Conservation (phyloP, 2,113 vertebrate species). For the Hemichromis elongatus region DNA sequence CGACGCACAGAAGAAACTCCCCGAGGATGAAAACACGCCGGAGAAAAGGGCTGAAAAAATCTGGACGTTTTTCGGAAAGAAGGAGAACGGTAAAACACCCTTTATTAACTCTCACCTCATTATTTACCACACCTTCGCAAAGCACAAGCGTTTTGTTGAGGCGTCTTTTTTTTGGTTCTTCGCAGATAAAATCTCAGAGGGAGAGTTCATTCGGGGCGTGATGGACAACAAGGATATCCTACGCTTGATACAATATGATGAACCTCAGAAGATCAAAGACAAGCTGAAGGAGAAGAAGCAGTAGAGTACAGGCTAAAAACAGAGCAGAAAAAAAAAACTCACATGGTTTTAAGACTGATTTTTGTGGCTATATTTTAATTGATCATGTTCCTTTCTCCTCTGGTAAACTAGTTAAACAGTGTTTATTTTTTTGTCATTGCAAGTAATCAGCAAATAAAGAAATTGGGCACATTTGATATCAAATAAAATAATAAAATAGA, state of each 20-base stretch:
- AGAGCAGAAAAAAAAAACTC: background rate
- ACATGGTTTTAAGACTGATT: slow-evolving; percentile 36
- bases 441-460: background rate
- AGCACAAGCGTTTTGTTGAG: background rate
- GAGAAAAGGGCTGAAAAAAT: slow-evolving; percentile 84
- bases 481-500: background rate
- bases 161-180: background rate
- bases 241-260: slow-evolving; percentile 84
- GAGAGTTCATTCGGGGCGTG: slow-evolving; percentile 86
- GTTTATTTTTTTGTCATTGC: background rate
- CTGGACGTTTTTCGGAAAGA: slow-evolving; percentile 85
- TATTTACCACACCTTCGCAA: fast-evolving
- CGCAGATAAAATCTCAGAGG: slow-evolving; percentile 84
- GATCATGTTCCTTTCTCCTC: background rate
- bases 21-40: slow-evolving; percentile 82
- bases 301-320: slow-evolving; percentile 18
- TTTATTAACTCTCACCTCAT: background rate
- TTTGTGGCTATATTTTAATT: slow-evolving; percentile 15
- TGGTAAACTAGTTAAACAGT: background rate
- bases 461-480: background rate
- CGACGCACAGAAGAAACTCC: slow-evolving; percentile 76
- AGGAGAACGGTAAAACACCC: slow-evolving; percentile 76
- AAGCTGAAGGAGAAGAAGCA: slow-evolving; percentile 81
- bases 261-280: slow-evolving; percentile 85
- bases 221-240: slow-evolving; percentile 87